Percentiles rank a stretch among this genome's conserved stretches.
These are phyloP conservation scores for Rapana venosa DNA, from an alignment of 2,888 invertebrate genomes.

Conservation along the genomic window DNA sequence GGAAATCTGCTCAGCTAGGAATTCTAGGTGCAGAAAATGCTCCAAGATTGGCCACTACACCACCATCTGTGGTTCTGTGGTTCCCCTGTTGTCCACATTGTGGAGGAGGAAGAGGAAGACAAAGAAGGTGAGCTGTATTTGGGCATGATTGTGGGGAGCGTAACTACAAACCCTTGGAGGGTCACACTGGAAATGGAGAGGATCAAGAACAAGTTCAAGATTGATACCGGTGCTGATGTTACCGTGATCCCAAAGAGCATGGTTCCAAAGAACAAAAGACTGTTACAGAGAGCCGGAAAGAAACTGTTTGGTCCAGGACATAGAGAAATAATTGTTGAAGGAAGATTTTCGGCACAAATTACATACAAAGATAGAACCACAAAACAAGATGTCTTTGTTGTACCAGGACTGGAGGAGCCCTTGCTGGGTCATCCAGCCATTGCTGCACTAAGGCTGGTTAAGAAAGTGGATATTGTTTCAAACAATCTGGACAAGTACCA, in stretches of 20 bases:
- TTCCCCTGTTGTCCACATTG: not conserved
- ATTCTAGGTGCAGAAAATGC: not conserved
- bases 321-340: not conserved
- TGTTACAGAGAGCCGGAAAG: not conserved
- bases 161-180: not conserved
- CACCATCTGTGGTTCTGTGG: conserved; percentile 15
- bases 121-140: too few relatives aligned
- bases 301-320: not conserved
- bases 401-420: not conserved
- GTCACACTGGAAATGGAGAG: not conserved
- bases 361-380: not conserved
- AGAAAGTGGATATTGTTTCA: not conserved
- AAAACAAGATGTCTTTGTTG: conserved; percentile 5
- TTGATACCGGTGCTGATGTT: not conserved
- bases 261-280: not conserved
- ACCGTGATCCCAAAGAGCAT: not conserved
- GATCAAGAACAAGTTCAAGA: not conserved
- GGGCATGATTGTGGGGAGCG: too few relatives aligned
- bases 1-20: conserved; percentile 6
- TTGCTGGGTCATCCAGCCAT: conserved; percentile 4
- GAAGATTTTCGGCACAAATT: not conserved
- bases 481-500: not conserved
- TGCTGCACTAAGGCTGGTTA: not conserved
- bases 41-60: conserved; percentile 13
- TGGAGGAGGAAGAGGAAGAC: too few relatives aligned